Percentiles rank a stretch among this genome's conserved stretches.
Evolutionary conservation across 2,113 vertebrate species (phyloP).

Genomic region (Nerophis lumbriciformis): DNA sequence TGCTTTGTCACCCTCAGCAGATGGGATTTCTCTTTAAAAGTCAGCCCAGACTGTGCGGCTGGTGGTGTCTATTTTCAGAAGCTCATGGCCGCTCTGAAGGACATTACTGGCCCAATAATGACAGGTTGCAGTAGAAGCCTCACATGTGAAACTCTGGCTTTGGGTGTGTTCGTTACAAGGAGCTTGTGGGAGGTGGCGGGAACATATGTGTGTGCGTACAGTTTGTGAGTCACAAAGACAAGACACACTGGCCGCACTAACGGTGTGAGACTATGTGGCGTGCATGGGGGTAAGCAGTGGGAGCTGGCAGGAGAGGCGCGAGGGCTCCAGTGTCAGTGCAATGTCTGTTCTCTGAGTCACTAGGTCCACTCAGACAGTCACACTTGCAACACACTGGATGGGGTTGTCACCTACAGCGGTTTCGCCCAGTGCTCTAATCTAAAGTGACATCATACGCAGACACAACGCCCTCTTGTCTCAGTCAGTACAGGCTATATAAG

Average conservation of each 20-base stretch:
- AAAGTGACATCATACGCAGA: conserved; percentile 63
- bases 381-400: conserved; percentile 44
- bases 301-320: conserved; percentile 51
- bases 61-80: conserved; percentile 73
- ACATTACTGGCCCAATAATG: conserved; percentile 70
- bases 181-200: conserved; percentile 32
- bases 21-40: conserved; percentile 66
- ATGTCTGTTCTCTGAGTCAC: conserved; percentile 52
- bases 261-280: conserved; percentile 46
- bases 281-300: conserved; percentile 43
- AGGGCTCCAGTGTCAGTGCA: conserved; percentile 47
- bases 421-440: conserved; percentile 38
- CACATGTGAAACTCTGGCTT: conserved; percentile 48
- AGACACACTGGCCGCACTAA: conserved; percentile 40
- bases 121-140: conserved; percentile 63
- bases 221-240: conserved; percentile 37
- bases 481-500: conserved; percentile 19
- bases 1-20: conserved; percentile 19
- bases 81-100: conserved; percentile 60
- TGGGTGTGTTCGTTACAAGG: conserved; percentile 57
- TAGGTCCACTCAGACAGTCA: conserved; percentile 39
- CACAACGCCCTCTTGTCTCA: conserved; percentile 47
- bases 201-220: conserved; percentile 22
- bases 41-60: conserved; percentile 66
- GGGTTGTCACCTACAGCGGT: conserved; percentile 52